These are phyloP conservation scores for Sitodiplosis mosellana DNA, from an alignment of 1,140 invertebrate genomes.

Conservation along the genomic window DNA sequence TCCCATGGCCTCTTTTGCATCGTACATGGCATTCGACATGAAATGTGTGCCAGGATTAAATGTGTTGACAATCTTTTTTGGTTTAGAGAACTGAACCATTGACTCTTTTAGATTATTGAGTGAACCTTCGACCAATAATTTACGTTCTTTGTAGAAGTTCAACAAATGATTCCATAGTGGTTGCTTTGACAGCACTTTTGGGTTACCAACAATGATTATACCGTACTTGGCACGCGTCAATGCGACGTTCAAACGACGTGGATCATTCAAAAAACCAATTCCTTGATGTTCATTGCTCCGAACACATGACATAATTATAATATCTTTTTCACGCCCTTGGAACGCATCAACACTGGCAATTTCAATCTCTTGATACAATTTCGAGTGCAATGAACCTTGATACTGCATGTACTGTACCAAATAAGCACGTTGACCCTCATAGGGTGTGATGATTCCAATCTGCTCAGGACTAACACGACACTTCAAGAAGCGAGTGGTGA, in stretches of 20 bases:
- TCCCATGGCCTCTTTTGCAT: slow-evolving; percentile 75
- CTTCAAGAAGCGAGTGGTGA: slow-evolving; percentile 83
- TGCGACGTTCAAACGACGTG: slow-evolving; percentile 92
- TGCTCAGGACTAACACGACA: slow-evolving; percentile 93
- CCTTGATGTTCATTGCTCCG: slow-evolving; percentile 83
- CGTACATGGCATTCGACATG: slow-evolving; percentile 90
- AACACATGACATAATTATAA: slow-evolving; percentile 97
- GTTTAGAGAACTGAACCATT: slow-evolving; percentile 92
- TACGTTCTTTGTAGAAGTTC: slow-evolving; percentile 95
- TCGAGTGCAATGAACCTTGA: slow-evolving; percentile 89
- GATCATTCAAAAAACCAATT: slow-evolving; percentile 95
- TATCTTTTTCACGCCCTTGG: slow-evolving; percentile 93
- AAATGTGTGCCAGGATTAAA: slow-evolving; percentile 92
- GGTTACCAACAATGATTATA: slow-evolving; percentile 97
- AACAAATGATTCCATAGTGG: slow-evolving; percentile 96
- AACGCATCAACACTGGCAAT: slow-evolving; percentile 99
- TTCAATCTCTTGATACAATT: slow-evolving; percentile 97
- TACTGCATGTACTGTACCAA: slow-evolving; percentile 98
- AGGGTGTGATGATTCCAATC: slow-evolving; percentile 99
- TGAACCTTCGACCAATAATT: slow-evolving; percentile 94
- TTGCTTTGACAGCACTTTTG: slow-evolving; percentile 95
- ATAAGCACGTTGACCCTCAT: slow-evolving; percentile 97
- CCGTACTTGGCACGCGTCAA: slow-evolving; percentile 95
- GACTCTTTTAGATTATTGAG: slow-evolving; percentile 94
- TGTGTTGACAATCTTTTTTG: slow-evolving; percentile 84